phyloP scores from a whole-genome alignment of 2,797 vertebrate genomes.

The Rallus crepitans region DNA sequence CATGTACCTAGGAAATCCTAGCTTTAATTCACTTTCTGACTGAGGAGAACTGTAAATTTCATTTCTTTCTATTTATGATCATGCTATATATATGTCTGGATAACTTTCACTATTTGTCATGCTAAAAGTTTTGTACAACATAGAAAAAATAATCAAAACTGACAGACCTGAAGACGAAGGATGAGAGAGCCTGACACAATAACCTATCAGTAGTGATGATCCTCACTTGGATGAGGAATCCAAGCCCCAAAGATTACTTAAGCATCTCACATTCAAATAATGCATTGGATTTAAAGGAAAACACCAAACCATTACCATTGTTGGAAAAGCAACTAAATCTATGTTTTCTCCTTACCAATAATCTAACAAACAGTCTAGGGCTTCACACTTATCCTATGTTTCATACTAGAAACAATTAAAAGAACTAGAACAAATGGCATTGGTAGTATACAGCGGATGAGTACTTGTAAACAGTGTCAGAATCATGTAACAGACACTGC shows the following conservation, averaged over 20 bases:
- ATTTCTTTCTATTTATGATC: neutral
- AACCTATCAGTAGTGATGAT: neutral
- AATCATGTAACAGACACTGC: neutral
- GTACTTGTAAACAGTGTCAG: neutral
- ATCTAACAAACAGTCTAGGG: neutral
- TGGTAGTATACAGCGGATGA: neutral
- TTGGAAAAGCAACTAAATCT: neutral
- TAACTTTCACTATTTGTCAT: neutral
- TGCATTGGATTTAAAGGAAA: neutral
- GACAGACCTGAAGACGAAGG: neutral
- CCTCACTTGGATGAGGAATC: neutral
- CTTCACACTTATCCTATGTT: neutral
- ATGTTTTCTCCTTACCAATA: neutral
- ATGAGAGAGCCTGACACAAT: neutral
- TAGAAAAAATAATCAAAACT: neutral
- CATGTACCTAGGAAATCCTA: neutral
- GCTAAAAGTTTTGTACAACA: neutral
- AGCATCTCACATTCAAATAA: neutral
- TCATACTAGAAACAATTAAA: neutral
- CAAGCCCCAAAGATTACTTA: neutral
- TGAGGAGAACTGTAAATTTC: neutral
- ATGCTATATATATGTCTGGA: too few relatives aligned
- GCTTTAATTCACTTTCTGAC: neutral
- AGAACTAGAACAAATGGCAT: neutral
- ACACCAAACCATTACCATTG: accelerated